Percentiles rank a stretch among this genome's conserved stretches.
These are phyloP conservation scores for Caenorhabditis sp. DNA, from an alignment of 2,888 invertebrate species.

Conservation along the genomic window DNA sequence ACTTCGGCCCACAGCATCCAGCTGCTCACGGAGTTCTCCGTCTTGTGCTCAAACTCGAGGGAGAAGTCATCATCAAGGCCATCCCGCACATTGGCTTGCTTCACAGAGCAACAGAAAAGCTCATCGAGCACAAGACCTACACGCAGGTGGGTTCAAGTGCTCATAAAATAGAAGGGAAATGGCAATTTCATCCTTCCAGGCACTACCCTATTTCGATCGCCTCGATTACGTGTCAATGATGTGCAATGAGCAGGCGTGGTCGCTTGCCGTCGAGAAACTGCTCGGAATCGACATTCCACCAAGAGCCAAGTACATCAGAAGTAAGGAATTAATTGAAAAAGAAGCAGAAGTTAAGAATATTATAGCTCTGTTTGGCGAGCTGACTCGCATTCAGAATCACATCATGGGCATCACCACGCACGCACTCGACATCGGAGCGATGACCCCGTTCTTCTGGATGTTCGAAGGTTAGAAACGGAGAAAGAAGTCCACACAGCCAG, in stretches of 20 bases:
- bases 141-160: conserved; percentile 86
- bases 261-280: conserved; percentile 94
- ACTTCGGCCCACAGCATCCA: conserved; percentile 95
- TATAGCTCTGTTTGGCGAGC: conserved; percentile 92
- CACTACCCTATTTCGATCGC: conserved; percentile 95
- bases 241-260: conserved; percentile 98
- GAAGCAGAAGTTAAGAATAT: no score
- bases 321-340: conserved; percentile 81
- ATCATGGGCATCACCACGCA: conserved; percentile 97
- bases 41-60: conserved; percentile 88
- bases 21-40: conserved; percentile 94
- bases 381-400: conserved; percentile 96
- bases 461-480: no score
- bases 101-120: conserved; percentile 96
- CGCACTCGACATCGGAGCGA: conserved; percentile 94
- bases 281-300: conserved; percentile 84
- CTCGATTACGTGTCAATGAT: conserved; percentile 98
- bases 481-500: no score
- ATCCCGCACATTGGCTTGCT: conserved; percentile 97
- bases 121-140: conserved; percentile 98
- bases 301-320: conserved; percentile 94
- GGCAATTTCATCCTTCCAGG: conserved; percentile 79
- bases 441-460: conserved; percentile 99
- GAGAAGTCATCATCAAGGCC: conserved; percentile 89
- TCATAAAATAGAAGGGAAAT: not conserved